Base-by-base conservation (phyloP, 2,888 invertebrate genomes). In the Tetragonula carbonaria region DNA sequence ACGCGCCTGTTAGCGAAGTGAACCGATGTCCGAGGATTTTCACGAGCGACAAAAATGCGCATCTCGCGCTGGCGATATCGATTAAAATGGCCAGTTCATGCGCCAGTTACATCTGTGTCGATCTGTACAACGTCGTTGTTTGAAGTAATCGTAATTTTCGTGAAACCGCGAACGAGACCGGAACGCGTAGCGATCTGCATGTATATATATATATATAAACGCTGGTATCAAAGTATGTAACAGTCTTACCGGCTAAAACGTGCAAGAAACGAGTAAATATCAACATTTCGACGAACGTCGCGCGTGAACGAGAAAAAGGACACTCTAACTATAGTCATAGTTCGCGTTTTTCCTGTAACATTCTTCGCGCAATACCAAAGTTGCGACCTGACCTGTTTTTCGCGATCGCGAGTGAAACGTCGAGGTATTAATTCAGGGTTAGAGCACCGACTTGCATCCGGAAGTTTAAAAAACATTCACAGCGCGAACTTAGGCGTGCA, bases 181-280 rank as follows among this genome's bases (percentile, higher is more conserved):
- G 14, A 33, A 65, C 28, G n/a, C 33, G 51, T 0, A 45, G 57
- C n/a, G 18, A 33, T 21, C 28, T 59, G 57, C 18, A 28, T 28
- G 28, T 28, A 28, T 28, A 28, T 28, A 23, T 23, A 23, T 28
- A 28, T 28, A 28, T 28, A 28, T 28, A 28, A 33, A 78, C 14
- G 33, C 28, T 11, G 13, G 50, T 78, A 62, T 70, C 23, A 74
- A 74, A 74, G 51, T 28, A 50, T 59, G 21, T 70, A 75, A 80
- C 50, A 80, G 18, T 63, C 72, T 83, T 59, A 72, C 57, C 18
- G 57, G 59, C 66, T 74, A 72, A 72, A 75, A 72, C 53, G 21
- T 53, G 80, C 63, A 51, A 45, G 45, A n/a, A 57, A 70, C 11
- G 50, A 6, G 45, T 70, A 21, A 28, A 63, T n/a, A 33, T 38